phyloP scores from a whole-genome alignment of 2,797 vertebrate species.

The Argentina silus region DNA sequence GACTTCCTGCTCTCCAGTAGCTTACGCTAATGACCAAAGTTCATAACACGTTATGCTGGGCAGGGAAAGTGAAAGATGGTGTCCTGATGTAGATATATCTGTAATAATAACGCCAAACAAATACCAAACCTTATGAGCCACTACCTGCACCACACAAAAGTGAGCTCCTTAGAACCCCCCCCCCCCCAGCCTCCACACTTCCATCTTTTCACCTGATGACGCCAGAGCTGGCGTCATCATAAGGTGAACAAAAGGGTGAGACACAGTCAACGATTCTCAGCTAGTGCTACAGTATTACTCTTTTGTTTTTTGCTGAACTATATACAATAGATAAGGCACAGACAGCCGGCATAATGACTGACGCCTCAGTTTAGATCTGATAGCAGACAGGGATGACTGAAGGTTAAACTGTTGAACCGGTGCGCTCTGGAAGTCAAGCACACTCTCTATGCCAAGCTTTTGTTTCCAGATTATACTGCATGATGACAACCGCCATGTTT shows the following conservation, averaged over 20 bases:
- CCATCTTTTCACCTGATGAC: constrained; percentile 30
- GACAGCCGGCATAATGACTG: constrained; percentile 33
- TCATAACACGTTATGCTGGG: not conserved
- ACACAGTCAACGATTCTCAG: constrained; percentile 1
- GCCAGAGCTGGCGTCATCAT: constrained; percentile 17
- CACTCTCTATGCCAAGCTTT: not conserved
- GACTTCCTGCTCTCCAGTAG: not conserved
- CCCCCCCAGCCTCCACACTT: not conserved
- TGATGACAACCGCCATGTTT: constrained; percentile 42
- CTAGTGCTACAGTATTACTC: constrained; percentile 14
- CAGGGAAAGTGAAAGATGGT: not conserved
- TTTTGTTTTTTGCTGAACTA: constrained; percentile 49
- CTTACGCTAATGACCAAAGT: not conserved
- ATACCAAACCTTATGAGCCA: not conserved
- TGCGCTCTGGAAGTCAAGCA: constrained; percentile 15
- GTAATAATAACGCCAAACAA: not conserved
- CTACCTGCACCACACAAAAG: not conserved
- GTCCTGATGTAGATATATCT: not conserved
- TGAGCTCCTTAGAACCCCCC: not conserved
- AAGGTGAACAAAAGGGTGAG: constrained; percentile 23
- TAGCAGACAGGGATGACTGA: constrained; percentile 50
- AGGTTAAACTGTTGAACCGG: constrained; percentile 49
- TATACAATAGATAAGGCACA: constrained; percentile 46
- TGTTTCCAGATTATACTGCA: constrained; percentile 36
- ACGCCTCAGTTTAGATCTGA: constrained; percentile 20